Evolutionary conservation across 2,888 invertebrate species (phyloP).

Genomic region (Latrodectus hesperus): DNA sequence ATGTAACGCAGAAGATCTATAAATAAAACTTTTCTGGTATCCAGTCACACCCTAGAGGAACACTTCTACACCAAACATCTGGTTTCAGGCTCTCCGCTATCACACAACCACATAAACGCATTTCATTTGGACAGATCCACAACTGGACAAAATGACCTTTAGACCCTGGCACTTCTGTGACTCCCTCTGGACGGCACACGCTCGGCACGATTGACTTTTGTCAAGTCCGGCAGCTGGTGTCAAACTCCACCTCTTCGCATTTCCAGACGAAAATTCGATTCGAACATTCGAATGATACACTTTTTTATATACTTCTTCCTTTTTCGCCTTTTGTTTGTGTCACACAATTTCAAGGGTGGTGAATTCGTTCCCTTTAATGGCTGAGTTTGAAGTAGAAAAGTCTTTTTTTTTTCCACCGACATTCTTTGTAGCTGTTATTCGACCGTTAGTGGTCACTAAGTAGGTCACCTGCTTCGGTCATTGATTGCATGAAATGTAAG

Average conservation of each 20-base stretch:
- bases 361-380: constrained; percentile 5
- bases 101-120: constrained; percentile 16
- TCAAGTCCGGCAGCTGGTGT: not conserved
- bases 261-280: constrained; percentile 13
- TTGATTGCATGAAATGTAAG: not conserved
- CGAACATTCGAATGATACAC: constrained; percentile 4
- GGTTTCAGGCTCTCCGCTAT: not conserved
- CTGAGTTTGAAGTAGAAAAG: not conserved
- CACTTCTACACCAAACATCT: not conserved
- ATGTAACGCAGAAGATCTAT: no score
- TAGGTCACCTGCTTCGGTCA: constrained; percentile 2
- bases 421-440: not conserved
- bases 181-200: constrained; percentile 1
- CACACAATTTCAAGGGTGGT: constrained; percentile 23
- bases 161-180: constrained; percentile 17
- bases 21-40: not conserved
- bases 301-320: not conserved
- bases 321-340: constrained; percentile 20
- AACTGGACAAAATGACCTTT: constrained; percentile 51
- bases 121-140: constrained; percentile 34
- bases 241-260: not conserved
- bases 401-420: not conserved
- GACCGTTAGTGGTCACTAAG: constrained; percentile 1
- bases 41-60: not conserved
- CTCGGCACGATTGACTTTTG: constrained; percentile 5